Percentiles rank a stretch among this genome's conserved stretches.
These are phyloP conservation scores for Stictonetta naevosa DNA, from an alignment of 2,113 vertebrate species.

Conservation along the genomic window DNA sequence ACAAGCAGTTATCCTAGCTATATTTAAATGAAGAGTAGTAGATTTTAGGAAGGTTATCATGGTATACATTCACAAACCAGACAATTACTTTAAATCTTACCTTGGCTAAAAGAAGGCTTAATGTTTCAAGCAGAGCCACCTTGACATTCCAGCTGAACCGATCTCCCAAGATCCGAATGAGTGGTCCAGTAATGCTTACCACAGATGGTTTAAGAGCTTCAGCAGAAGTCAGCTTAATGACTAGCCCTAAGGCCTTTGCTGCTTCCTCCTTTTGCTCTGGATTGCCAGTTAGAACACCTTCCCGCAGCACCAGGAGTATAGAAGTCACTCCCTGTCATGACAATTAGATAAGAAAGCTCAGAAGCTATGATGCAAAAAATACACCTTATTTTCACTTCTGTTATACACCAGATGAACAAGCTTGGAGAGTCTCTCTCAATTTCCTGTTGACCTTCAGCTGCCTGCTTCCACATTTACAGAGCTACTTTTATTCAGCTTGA, in stretches of 20 bases:
- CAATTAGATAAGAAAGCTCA: not conserved
- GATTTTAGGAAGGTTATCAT: not conserved
- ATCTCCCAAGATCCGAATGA: conserved; percentile 97
- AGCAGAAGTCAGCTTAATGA: conserved; percentile 94
- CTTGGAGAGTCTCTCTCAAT: conserved; percentile 5
- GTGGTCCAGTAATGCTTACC: conserved; percentile 95
- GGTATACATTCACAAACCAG: not conserved
- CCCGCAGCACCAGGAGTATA: conserved; percentile 93
- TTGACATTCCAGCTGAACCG: conserved; percentile 95
- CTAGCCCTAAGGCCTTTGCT: conserved; percentile 90
- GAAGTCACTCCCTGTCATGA: conserved; percentile 91
- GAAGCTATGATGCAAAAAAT: conserved; percentile 1
- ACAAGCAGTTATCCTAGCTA: not conserved
- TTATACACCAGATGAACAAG: conserved; percentile 13
- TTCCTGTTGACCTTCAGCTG: conserved; percentile 53
- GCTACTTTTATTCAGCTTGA: conserved; percentile 46
- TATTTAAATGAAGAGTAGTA: not conserved
- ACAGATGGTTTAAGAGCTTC: conserved; percentile 95
- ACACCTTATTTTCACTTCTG: not conserved
- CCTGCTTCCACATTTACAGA: conserved; percentile 31
- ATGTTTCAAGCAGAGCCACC: conserved; percentile 93
- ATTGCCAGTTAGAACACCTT: conserved; percentile 93
- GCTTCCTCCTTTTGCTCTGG: conserved; percentile 98
- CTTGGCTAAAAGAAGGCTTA: conserved; percentile 94
- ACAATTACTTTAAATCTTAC: conserved; percentile 66